Evolutionary conservation across 2,113 vertebrate genomes (phyloP).

Genomic region (Thalassarche chlororhynchos): DNA sequence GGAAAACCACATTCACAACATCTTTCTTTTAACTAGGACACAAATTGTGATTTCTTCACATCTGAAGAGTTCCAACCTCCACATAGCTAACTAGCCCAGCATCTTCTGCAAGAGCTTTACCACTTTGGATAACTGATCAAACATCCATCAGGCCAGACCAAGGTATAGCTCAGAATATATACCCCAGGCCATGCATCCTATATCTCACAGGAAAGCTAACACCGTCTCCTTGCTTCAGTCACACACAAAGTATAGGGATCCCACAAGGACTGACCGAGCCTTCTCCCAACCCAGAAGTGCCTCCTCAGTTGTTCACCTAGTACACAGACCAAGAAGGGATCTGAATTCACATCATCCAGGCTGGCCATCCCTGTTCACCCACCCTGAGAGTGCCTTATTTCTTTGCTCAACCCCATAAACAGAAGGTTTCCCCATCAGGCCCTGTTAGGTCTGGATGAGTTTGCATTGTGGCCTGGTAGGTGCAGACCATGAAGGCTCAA

Average conservation of each 20-base stretch:
- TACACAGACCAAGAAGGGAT: not conserved
- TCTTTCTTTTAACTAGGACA: not conserved
- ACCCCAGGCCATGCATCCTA: accelerated
- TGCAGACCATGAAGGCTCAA: not conserved
- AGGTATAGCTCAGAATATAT: not conserved
- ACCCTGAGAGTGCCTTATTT: not conserved
- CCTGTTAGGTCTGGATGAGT: not conserved
- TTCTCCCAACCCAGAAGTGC: not conserved
- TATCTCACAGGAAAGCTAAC: not conserved
- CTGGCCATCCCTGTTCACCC: not conserved
- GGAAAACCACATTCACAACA: not conserved
- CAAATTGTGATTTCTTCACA: not conserved
- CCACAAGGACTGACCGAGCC: not conserved
- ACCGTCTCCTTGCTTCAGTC: not conserved
- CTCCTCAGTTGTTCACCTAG: not conserved
- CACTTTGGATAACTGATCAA: not conserved
- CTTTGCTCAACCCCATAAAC: not conserved
- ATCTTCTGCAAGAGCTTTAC: not conserved
- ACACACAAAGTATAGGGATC: not conserved
- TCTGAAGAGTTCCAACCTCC: not conserved
- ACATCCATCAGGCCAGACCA: not conserved
- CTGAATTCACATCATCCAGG: not conserved
- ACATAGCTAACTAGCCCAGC: too few species aligned
- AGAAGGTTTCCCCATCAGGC: not conserved
- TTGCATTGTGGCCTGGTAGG: not conserved